Conservation (phyloP, 2,797 vertebrate species). For the Phoeniculus purpureus region DNA sequence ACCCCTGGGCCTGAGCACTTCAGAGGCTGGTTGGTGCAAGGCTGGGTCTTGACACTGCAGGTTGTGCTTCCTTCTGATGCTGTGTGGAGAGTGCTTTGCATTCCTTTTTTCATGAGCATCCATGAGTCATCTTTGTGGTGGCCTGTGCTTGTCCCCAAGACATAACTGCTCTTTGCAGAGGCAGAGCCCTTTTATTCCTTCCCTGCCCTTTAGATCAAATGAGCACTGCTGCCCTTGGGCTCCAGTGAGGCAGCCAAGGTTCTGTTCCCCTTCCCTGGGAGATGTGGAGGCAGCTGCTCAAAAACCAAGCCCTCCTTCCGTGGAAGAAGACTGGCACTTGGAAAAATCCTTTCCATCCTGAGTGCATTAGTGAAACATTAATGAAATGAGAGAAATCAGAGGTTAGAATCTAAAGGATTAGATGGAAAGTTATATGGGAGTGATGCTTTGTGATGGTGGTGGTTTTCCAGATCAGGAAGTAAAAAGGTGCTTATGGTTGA, state of each 20-base stretch:
- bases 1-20: background rate
- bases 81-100: fast-evolving
- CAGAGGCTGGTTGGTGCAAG: background rate
- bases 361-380: background rate
- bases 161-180: background rate
- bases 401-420: background rate
- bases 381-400: background rate
- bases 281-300: fast-evolving
- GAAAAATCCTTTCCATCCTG: background rate
- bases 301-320: background rate
- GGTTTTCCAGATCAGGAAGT: background rate
- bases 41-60: background rate
- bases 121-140: background rate
- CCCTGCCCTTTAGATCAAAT: background rate
- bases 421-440: background rate
- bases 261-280: background rate
- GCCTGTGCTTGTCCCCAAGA: background rate
- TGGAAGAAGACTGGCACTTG: background rate
- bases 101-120: background rate
- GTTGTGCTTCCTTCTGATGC: background rate
- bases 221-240: background rate
- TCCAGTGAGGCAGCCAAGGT: background rate
- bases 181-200: background rate
- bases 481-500: background rate
- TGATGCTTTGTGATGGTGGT: background rate